Evolutionary conservation across 1,140 invertebrate species (phyloP).

Genomic region (Rhagoletis zephyria): DNA sequence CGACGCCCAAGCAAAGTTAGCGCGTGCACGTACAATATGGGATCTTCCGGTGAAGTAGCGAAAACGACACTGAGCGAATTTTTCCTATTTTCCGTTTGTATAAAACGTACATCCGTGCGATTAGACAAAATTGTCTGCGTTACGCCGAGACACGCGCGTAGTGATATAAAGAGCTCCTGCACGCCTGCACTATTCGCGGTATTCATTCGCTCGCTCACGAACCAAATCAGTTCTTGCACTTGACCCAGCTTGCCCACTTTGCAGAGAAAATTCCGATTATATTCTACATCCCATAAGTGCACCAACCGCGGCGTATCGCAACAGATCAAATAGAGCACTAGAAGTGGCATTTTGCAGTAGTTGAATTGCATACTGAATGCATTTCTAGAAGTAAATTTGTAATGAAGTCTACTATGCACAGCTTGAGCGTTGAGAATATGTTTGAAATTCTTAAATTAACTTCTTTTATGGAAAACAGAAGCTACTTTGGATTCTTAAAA

Average conservation of each 20-base stretch:
- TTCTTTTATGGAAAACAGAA: neutral
- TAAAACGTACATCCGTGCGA: slow-evolving; percentile 63
- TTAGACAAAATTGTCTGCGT: slow-evolving; percentile 63
- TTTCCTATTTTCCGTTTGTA: slow-evolving; percentile 58
- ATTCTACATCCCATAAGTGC: neutral
- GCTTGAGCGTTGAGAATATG: neutral
- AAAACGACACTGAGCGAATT: slow-evolving; percentile 63
- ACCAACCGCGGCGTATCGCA: neutral
- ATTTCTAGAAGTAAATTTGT: neutral
- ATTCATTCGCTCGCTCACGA: slow-evolving; percentile 60
- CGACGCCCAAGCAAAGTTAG: slow-evolving; percentile 62
- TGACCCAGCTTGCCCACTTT: neutral
- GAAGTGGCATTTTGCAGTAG: no score
- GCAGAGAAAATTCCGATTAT: neutral
- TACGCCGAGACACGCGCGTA: slow-evolving; percentile 52
- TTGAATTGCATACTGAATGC: neutral
- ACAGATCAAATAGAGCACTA: neutral
- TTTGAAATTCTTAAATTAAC: neutral
- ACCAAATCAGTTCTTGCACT: slow-evolving; percentile 67
- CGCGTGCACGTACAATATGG: slow-evolving; percentile 62
- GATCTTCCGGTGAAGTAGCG: slow-evolving; percentile 60
- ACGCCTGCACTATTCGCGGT: slow-evolving; percentile 54
- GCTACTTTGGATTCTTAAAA: neutral
- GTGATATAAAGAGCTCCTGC: slow-evolving; percentile 60
- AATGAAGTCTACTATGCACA: neutral